A percentile compares a stretch with the other conserved stretches of the same genome.
These are phyloP conservation scores for Megalonaias nervosa DNA, from an alignment of 1,140 invertebrate species.

Conservation along the genomic window DNA sequence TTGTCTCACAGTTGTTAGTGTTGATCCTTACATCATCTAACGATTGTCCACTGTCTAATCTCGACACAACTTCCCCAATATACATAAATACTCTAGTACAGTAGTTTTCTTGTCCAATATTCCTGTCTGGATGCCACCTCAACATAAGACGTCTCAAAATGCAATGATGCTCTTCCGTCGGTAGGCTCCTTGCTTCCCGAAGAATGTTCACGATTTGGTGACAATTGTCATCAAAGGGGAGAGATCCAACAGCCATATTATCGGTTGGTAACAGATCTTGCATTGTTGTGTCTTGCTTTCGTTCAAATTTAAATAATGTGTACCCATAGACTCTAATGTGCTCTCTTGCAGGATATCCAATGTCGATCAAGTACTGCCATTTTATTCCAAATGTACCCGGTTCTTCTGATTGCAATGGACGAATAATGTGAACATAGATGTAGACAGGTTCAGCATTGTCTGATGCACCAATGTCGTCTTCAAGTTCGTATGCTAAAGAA, in stretches of 20 bases:
- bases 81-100: conserved; percentile 46
- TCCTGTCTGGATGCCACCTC: conserved; percentile 63
- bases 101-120: conserved; percentile 44
- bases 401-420: no score
- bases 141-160: conserved; percentile 55
- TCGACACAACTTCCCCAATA: conserved; percentile 14
- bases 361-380: no score
- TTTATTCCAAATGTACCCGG: no score
- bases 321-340: conserved; percentile 14
- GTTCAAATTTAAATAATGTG: conserved; percentile 48
- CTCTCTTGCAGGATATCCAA: no score
- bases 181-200: conserved; percentile 42
- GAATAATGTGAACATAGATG: conserved; percentile 18
- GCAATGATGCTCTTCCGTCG: conserved; percentile 45
- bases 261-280: background rate
- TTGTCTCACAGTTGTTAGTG: no score
- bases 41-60: conserved; percentile 17
- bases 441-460: conserved; percentile 1
- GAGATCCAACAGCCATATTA: background rate
- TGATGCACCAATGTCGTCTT: conserved; percentile 35
- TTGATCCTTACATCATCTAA: no score
- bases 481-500: conserved; percentile 52
- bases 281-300: conserved; percentile 1
- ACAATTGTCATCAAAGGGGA: conserved; percentile 13
- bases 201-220: conserved; percentile 36